Conservation (phyloP, 2,888 invertebrate species). For the Tyria jacobaeae region DNA sequence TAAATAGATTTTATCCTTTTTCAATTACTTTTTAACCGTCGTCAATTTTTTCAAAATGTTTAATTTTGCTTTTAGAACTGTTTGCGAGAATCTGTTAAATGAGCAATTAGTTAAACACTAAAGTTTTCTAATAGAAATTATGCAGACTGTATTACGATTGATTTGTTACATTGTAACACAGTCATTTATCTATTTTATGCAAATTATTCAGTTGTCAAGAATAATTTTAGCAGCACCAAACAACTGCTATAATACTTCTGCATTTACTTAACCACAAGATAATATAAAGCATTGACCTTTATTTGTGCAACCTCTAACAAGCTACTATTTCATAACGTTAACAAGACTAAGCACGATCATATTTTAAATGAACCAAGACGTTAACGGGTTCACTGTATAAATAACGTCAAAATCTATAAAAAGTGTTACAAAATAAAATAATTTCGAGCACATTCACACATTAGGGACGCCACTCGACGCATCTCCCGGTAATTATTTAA, state of each 20-base stretch:
- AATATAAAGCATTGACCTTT: conserved; percentile 46
- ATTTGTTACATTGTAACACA: not conserved
- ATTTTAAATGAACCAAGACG: conserved; percentile 44
- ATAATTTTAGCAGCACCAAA: conserved; percentile 11
- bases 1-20: too few relatives aligned
- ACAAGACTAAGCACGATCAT: conserved; percentile 54
- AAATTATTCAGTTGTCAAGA: not conserved
- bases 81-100: too few relatives aligned
- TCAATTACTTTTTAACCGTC: too few relatives aligned
- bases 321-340: conserved; percentile 59
- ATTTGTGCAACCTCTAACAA: conserved; percentile 42
- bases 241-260: conserved; percentile 31
- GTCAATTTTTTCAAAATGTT: too few relatives aligned
- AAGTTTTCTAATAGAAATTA: too few relatives aligned
- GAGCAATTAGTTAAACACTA: too few relatives aligned
- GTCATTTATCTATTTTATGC: not conserved
- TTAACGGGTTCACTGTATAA: conserved; percentile 72
- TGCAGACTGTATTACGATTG: not conserved
- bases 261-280: conserved; percentile 38
- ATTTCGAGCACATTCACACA: conserved; percentile 78
- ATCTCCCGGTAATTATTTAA: conserved; percentile 79
- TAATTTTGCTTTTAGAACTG: too few relatives aligned
- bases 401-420: conserved; percentile 81
- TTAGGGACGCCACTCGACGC: conserved; percentile 83
- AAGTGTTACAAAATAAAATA: conserved; percentile 81